Evolutionary conservation across 2,797 vertebrate genomes (phyloP), one percentile per base, ranked within the genome.

Genomic region (Acipenser oxyrinchus): DNA sequence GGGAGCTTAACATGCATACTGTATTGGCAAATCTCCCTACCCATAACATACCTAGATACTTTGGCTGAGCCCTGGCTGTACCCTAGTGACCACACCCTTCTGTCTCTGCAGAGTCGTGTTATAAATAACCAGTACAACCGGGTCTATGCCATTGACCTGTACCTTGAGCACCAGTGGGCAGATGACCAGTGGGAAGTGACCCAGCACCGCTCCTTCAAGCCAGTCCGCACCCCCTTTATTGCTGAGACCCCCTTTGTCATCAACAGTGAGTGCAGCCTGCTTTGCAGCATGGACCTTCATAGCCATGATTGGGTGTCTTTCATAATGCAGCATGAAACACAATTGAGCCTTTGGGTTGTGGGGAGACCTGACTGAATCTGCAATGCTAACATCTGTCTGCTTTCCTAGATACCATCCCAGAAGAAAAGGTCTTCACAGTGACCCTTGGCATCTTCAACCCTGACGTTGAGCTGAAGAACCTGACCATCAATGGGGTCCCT

Each of bases 381-480:
- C 23, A 37, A 37, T 37, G 23, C 23, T 37, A 1, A 37, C 23
- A 37, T 37, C 23, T 37, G 15, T 49, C 48, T 13, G 60, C 3
- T 8, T 69, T 72, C 48, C 23, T 73, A 92, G 91, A 87, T 60
- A 89, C 87, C 0, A 51, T 80, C 64, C 64, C 74, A 63, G 79
- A 82, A 2, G 86, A 87, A n/a, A 68, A 51, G 6, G 1, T 67
- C 7, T 92, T 93, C 77, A 82, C 79, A 0, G 51, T 90, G 66
- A 81, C 81, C 65, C 74, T 92, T 6, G 87, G 87, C 7, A 73
- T 79, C 8, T 69, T 93, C 69, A 86, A 90, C 50, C 74, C 74
- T 0, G 88, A 92, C 51, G 82, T 92, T 1, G 66, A 71, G 48
- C 71, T 93, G 70, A 65, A 78, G 59, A 71, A 79, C 6, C 65